These are phyloP conservation scores for Momotus momota DNA, from an alignment of 2,797 vertebrate genomes.

Conservation along the genomic window DNA sequence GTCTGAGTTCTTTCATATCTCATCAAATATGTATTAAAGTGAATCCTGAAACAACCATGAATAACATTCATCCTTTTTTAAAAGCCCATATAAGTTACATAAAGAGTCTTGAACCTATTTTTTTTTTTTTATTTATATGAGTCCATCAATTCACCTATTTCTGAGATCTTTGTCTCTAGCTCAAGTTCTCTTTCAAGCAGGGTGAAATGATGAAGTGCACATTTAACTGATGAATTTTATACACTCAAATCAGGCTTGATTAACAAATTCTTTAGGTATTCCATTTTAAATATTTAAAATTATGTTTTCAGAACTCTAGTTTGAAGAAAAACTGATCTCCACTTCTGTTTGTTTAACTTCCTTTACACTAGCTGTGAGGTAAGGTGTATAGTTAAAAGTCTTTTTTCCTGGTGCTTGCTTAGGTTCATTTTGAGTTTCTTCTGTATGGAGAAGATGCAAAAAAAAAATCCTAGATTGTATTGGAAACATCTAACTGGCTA, in stretches of 20 bases:
- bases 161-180: not conserved
- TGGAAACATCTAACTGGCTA: not conserved
- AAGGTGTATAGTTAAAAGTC: not conserved
- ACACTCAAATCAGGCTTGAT: not conserved
- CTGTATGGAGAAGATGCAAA: not conserved
- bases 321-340: not conserved
- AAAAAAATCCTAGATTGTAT: not conserved
- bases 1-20: slow-evolving; percentile 52
- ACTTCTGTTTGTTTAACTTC: not conserved
- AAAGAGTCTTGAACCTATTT: not conserved
- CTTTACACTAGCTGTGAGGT: not conserved
- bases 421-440: slow-evolving; percentile 14
- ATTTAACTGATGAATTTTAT: not conserved
- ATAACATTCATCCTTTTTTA: slow-evolving; percentile 28
- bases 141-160: not conserved
- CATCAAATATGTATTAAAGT: slow-evolving; percentile 70
- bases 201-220: not conserved
- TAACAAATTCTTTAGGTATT: not conserved
- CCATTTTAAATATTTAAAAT: not conserved
- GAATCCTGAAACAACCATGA: slow-evolving; percentile 62
- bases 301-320: not conserved
- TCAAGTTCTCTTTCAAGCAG: not conserved
- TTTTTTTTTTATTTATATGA: slow-evolving; percentile 28
- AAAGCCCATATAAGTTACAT: slow-evolving; percentile 30
- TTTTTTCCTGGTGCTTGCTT: not conserved